phyloP scores from a whole-genome alignment of 2,113 vertebrate species.

The Cebidichthys violaceus region DNA sequence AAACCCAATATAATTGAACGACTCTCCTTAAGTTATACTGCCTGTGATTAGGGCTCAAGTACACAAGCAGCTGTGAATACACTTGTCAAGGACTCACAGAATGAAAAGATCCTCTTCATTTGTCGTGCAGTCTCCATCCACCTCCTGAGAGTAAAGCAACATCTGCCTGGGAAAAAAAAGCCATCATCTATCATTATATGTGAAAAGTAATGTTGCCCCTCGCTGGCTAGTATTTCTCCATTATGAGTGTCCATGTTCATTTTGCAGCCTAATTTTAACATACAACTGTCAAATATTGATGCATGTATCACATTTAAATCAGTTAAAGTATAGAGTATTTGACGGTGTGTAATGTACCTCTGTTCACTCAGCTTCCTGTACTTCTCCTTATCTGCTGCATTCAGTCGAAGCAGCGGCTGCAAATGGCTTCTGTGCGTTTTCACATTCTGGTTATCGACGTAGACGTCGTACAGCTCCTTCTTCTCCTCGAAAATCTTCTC shows the following conservation, averaged over 20 bases:
- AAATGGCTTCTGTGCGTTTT: slow-evolving; percentile 92
- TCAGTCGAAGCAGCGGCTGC: slow-evolving; percentile 92
- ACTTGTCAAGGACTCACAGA: slow-evolving; percentile 87
- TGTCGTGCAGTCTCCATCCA: slow-evolving; percentile 90
- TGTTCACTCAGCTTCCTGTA: slow-evolving; percentile 96
- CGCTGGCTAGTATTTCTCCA: neutral
- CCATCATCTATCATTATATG: neutral
- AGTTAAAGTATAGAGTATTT: neutral
- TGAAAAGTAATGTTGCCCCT: neutral
- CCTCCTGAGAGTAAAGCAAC: slow-evolving; percentile 96
- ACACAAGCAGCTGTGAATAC: neutral
- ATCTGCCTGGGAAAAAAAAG: slow-evolving; percentile 86
- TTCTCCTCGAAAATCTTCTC: slow-evolving; percentile 99
- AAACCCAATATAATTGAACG: neutral
- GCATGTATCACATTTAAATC: neutral
- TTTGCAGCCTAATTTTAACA: neutral
- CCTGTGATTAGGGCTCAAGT: neutral
- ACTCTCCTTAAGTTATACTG: neutral
- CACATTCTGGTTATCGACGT: slow-evolving; percentile 99
- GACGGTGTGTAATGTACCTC: slow-evolving; percentile 83
- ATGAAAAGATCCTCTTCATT: slow-evolving; percentile 99
- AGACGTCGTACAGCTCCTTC: slow-evolving; percentile 94
- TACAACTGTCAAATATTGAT: neutral
- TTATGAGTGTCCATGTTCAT: neutral
- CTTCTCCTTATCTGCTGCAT: slow-evolving; percentile 93